Percentiles rank a stretch among this genome's conserved stretches.
phyloP scores from a whole-genome alignment of 1,140 invertebrate genomes.

The Leptinotarsa lineolata region DNA sequence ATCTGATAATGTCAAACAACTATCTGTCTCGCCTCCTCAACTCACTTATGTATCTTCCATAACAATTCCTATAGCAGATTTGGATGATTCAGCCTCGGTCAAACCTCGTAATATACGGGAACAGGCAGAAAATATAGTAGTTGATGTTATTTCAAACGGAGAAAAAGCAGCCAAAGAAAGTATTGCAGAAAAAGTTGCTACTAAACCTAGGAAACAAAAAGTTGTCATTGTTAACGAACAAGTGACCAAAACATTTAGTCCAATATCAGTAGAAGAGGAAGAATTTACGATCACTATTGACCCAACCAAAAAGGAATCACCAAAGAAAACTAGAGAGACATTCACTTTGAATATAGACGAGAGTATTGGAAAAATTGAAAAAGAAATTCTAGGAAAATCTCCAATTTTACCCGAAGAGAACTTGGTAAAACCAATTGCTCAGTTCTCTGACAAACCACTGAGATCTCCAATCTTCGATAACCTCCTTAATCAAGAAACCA shows the following conservation, averaged over 20 bases:
- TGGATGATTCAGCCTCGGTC: conserved; percentile 14
- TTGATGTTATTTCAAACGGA: conserved; percentile 28
- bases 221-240: conserved; percentile 42
- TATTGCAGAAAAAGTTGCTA: conserved; percentile 27
- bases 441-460: conserved; percentile 37
- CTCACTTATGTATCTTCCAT: background rate
- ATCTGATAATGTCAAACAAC: background rate
- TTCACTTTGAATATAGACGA: conserved; percentile 46
- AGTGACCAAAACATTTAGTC: conserved; percentile 45
- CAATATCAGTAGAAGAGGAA: conserved; percentile 46
- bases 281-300: conserved; percentile 47
- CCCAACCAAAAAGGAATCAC: conserved; percentile 40
- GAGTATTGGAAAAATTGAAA: conserved; percentile 43
- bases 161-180: conserved; percentile 33
- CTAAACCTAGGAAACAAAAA: conserved; percentile 36
- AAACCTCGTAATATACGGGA: conserved; percentile 20
- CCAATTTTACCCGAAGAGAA: conserved; percentile 45
- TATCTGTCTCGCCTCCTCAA: background rate
- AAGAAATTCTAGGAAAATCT: conserved; percentile 46
- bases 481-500: conserved; percentile 47
- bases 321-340: conserved; percentile 44
- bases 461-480: conserved; percentile 39
- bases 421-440: conserved; percentile 40
- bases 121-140: conserved; percentile 32
- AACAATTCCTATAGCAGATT: conserved; percentile 21